Evolutionary conservation across 2,113 vertebrate species (phyloP).

Genomic region (Cavia aperea): DNA sequence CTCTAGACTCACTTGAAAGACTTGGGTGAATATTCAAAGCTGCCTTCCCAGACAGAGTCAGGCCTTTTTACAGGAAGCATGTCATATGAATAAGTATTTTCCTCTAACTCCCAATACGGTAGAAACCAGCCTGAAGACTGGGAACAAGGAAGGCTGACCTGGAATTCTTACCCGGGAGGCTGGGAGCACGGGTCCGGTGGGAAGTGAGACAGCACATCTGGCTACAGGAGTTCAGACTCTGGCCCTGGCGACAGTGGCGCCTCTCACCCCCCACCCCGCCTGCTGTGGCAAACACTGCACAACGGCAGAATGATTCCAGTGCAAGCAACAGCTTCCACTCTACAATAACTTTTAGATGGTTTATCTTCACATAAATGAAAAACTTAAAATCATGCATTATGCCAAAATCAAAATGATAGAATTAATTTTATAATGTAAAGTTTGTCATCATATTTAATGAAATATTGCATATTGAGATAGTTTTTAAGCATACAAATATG

Average conservation of each 20-base stretch:
- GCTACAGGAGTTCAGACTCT: background rate
- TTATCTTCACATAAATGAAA: background rate
- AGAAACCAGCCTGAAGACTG: background rate
- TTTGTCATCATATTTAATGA: background rate
- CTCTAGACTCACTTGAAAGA: background rate
- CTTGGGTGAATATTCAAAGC: background rate
- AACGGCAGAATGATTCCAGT: background rate
- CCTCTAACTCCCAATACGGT: background rate
- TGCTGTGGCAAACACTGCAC: fast-evolving
- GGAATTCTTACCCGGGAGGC: background rate
- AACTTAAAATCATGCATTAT: background rate
- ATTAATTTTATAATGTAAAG: background rate
- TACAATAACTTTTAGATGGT: background rate
- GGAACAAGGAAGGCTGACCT: fast-evolving
- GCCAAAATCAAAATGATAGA: background rate
- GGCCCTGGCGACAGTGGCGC: background rate
- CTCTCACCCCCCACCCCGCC: background rate
- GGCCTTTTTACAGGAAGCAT: background rate
- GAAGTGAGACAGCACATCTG: background rate
- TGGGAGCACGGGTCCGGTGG: background rate
- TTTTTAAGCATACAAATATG: background rate
- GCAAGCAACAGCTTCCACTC: background rate
- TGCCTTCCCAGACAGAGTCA: background rate
- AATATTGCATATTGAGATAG: background rate
- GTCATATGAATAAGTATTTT: background rate